These are phyloP conservation scores for Elysia chlorotica DNA, from an alignment of 1,140 invertebrate species.

Conservation along the genomic window DNA sequence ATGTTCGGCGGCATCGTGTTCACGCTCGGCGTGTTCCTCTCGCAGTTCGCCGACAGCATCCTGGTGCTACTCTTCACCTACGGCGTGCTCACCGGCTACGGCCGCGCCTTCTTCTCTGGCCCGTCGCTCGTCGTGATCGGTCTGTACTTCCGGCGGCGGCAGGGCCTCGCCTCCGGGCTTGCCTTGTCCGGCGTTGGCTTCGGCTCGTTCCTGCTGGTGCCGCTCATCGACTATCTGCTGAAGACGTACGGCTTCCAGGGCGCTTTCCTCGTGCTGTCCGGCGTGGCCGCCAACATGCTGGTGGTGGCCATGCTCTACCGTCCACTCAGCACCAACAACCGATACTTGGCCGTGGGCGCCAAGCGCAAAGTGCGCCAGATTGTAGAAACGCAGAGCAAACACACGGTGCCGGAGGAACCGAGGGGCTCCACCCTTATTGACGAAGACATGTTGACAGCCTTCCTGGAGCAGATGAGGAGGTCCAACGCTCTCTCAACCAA, in stretches of 20 bases:
- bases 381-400: no score
- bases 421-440: no score
- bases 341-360: no score
- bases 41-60: constrained; percentile 72
- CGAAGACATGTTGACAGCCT: no score
- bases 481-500: no score
- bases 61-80: constrained; percentile 83
- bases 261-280: constrained; percentile 29
- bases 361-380: no score
- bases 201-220: constrained; percentile 57
- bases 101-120: constrained; percentile 51
- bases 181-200: constrained; percentile 55
- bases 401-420: no score
- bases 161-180: constrained; percentile 54
- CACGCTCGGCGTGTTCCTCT: constrained; percentile 73
- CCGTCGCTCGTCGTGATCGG: constrained; percentile 55
- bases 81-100: constrained; percentile 76
- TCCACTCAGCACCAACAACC: constrained; percentile 37
- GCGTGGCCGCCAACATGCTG: constrained; percentile 26
- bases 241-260: constrained; percentile 25
- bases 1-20: constrained; percentile 81
- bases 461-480: no score
- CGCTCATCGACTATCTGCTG: constrained; percentile 49
- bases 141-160: constrained; percentile 47
- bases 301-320: constrained; percentile 32